Evolutionary conservation across 2,797 vertebrate species (phyloP).

Genomic region (Aselliscus stoliczkanus): DNA sequence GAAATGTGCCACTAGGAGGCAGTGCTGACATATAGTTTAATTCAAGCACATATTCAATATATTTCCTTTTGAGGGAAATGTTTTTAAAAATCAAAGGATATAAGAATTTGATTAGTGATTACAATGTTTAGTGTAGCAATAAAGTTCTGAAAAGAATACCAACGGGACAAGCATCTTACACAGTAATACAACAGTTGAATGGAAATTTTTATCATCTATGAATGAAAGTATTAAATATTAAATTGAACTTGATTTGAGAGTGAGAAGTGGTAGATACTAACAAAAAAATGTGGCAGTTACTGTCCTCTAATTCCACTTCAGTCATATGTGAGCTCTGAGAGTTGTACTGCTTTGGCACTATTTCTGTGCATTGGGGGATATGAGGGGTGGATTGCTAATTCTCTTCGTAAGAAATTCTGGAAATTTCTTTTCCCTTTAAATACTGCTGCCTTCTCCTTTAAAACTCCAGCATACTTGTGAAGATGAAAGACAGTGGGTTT

Average conservation of each 20-base stretch:
- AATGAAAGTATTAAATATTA: neutral
- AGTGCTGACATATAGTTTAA: conserved; percentile 38
- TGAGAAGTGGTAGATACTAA: neutral
- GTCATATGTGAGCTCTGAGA: neutral
- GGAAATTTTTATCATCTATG: neutral
- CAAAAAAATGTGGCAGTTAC: neutral
- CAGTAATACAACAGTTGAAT: neutral
- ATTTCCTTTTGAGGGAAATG: neutral
- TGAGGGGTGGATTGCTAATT: neutral
- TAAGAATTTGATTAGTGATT: neutral
- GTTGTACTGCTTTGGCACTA: neutral
- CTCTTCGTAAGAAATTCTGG: neutral
- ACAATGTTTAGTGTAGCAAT: neutral
- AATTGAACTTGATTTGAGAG: neutral
- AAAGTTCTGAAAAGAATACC: conserved; percentile 14
- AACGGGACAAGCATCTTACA: neutral
- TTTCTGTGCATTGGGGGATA: neutral
- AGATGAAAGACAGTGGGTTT: neutral
- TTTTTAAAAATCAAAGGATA: neutral
- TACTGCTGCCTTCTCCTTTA: neutral
- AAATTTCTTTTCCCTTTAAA: neutral
- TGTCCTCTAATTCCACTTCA: neutral
- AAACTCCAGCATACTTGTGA: neutral
- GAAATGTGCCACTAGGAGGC: conserved; percentile 46
- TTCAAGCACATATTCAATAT: neutral